Evolutionary conservation across 2,888 invertebrate genomes (phyloP).

Genomic region (Scrobipalpa costella): DNA sequence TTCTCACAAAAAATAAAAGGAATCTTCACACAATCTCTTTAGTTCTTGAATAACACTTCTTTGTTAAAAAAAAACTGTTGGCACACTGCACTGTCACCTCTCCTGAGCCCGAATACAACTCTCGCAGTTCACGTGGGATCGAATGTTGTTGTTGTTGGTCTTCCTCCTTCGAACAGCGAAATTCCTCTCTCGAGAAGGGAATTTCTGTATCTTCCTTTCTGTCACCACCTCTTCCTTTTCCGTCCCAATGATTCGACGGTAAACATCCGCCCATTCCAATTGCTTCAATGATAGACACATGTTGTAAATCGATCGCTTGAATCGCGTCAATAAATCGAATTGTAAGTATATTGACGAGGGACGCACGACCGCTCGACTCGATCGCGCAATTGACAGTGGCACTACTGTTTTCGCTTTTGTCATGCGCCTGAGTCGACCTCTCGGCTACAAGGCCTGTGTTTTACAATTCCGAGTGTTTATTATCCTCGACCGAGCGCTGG

Average conservation of each 20-base stretch:
- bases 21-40: constrained; percentile 1
- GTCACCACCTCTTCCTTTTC: constrained; percentile 51
- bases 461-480: constrained; percentile 34
- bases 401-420: constrained; percentile 39
- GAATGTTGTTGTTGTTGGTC: constrained; percentile 67
- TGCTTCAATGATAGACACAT: constrained; percentile 74
- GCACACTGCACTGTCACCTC: constrained; percentile 45
- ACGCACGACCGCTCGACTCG: constrained; percentile 36
- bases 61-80: constrained; percentile 8
- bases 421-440: constrained; percentile 53
- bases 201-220: constrained; percentile 77
- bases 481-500: constrained; percentile 42
- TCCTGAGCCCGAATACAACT: constrained; percentile 67
- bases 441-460: constrained; percentile 48
- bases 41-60: not conserved
- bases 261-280: constrained; percentile 69
- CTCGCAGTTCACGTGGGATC: constrained; percentile 66
- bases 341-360: constrained; percentile 27
- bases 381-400: constrained; percentile 38
- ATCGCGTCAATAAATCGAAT: too few species aligned
- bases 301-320: constrained; percentile 23
- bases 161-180: constrained; percentile 83
- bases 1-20: not conserved
- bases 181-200: constrained; percentile 85
- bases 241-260: constrained; percentile 55